Evolutionary conservation across 2,797 vertebrate genomes (phyloP), one percentile per base, ranked within the genome.

Genomic region (Galagoides demidoff): DNA sequence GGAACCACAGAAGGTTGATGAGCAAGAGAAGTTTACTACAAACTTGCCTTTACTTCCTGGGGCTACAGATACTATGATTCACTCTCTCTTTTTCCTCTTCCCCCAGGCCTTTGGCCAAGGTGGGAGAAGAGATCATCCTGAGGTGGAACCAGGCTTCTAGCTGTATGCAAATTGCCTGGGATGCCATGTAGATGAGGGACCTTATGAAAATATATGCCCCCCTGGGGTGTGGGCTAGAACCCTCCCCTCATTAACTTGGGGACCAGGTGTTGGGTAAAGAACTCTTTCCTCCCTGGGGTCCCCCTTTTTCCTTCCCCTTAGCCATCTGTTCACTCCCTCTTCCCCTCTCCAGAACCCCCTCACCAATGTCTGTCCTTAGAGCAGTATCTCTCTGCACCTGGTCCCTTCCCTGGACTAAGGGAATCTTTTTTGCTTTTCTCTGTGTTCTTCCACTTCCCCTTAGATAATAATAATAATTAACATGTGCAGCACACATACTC

Each of bases 191-290:
- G 68, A 92, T 68, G 63, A 94, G 29, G 59, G 43, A 29, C 23
- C 17, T 73, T 79, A 95, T 94, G 89, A 64, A 96, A 95, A 97
- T 84, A 0, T 85, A 29, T 59, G 27, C 57, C 77, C 61, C 95
- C 63, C 45, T 61, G 39, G 45, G 64, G 88, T 73, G 7, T 0
- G 13, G 77, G 61, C 71, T 70, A 4, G 27, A 78, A 85, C 43
- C 17, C 55, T 91, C 37, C 81, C 7, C 39, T 95, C 78, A 79
- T 92, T 93, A 94, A 94, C 22, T 63, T 22, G 25, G 74, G 89
- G 49, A 90, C 64, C 93, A 93, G 93, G 91, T 96, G 94, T 79
- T 71, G 73, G 37, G 59, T 4, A 0, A 66, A 92, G 83, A 66
- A 74, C n/a, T 43, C 70, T 43, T 79, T 73, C 37, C 17, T 95